Conservation (phyloP, 2,888 invertebrate genomes). For the Drosophila emarginata region DNA sequence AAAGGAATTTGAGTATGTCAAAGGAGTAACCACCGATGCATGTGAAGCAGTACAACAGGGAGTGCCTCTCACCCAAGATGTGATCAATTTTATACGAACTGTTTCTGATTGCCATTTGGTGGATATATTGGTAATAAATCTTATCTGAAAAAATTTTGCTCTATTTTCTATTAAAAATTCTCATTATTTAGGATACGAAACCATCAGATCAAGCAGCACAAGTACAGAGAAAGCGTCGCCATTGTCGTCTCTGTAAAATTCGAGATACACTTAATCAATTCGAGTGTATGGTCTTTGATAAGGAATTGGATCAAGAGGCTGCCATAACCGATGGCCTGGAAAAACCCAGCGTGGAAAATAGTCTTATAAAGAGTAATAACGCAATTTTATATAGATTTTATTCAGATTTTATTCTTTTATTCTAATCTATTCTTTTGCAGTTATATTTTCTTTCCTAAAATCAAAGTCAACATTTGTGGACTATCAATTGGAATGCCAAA, state of each 20-base stretch:
- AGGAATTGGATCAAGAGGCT: constrained; percentile 81
- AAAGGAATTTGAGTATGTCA: constrained; percentile 63
- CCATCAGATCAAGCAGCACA: background rate
- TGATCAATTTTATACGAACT: constrained; percentile 61
- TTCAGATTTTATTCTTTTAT: background rate
- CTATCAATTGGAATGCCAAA: constrained; percentile 48
- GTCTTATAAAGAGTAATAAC: constrained; percentile 83
- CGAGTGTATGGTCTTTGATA: constrained; percentile 85
- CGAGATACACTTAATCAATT: constrained; percentile 83
- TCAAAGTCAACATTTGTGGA: constrained; percentile 66
- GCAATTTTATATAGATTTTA: background rate
- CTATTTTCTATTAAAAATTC: background rate
- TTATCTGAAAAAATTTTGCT: background rate
- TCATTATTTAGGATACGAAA: constrained; percentile 47
- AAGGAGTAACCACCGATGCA: constrained; percentile 60
- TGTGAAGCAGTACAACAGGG: constrained; percentile 37
- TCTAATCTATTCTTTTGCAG: constrained; percentile 53
- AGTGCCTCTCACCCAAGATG: background rate
- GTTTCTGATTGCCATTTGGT: constrained; percentile 81
- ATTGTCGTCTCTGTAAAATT: constrained; percentile 83
- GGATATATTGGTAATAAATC: constrained; percentile 64
- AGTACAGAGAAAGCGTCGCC: constrained; percentile 13
- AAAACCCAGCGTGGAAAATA: constrained; percentile 86
- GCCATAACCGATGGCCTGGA: constrained; percentile 85
- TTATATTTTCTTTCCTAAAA: constrained; percentile 81